Base-by-base conservation (phyloP, 2,797 vertebrate genomes). In the Darevskia nairensis region DNA sequence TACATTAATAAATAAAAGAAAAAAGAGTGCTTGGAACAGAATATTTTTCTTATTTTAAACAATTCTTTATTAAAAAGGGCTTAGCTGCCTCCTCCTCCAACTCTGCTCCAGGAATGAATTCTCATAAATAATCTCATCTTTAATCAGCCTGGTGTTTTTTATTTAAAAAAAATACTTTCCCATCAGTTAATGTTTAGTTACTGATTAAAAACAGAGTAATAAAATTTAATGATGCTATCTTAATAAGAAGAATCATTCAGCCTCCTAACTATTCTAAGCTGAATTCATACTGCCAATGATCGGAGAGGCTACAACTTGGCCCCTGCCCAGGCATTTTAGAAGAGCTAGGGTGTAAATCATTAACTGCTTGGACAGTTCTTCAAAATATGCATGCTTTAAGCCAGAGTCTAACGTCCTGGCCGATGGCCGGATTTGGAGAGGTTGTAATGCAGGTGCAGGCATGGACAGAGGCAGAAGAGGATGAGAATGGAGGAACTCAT, bases 161-260 rank as follows among this genome's bases (percentile, higher is more conserved):
- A 55, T 15, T 64, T 2, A 64, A 64, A 59, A 74, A 32, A 89
- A 69, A 13, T 0, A 86, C 71, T 86, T 89, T 86, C 29, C 61
- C 78, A 89, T 3, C 85, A 82, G 86, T 93, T 93, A 86, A 93
- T 93, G 92, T 86, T 92, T 92, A 79, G 91, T 88, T 92, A 92
- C 87, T 84, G 84, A 87, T 92, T 89, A 41, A 89, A 87, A 92
- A 92, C 88, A 75, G 90, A 76, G 32, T 93, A 89, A 82, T 91
- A 92, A 92, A 94, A 88, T 80, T 89, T 95, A 93, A 90, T 76
- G 82, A 68, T n/a, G 32, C 85, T 92, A 44, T 85, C 86, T 90
- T 74, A 89, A 71, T 89, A 91, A 85, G 84, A 80, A 46, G 89
- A 89, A 85, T 71, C 69, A 88, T 87, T 91, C 80, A 79, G 76